Evolutionary conservation across 2,888 invertebrate genomes (phyloP).

Genomic region (Caenorhabditis sp.): DNA sequence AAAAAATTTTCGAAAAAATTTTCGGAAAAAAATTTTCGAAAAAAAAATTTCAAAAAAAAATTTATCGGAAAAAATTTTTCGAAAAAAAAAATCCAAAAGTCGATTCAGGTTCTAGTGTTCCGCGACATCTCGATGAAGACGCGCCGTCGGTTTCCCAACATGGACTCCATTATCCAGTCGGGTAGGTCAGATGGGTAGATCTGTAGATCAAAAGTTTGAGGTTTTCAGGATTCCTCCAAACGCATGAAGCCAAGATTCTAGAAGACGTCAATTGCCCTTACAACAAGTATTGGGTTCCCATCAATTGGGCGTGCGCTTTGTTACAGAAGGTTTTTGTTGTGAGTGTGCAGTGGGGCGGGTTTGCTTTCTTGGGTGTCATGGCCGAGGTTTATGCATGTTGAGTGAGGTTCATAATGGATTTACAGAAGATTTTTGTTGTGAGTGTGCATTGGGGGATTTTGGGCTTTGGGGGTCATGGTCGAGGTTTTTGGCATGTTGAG

Average conservation of each 20-base stretch:
- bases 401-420: background rate
- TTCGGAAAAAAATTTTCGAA: too few relatives aligned
- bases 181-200: constrained; percentile 37
- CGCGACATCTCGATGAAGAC: constrained; percentile 78
- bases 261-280: constrained; percentile 69
- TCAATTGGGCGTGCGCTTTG: constrained; percentile 77
- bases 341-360: constrained; percentile 17
- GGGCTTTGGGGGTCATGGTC: background rate
- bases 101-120: constrained; percentile 74
- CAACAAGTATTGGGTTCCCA: constrained; percentile 81
- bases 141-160: constrained; percentile 75
- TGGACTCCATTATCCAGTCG: constrained; percentile 71
- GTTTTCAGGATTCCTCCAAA: constrained; percentile 75
- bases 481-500: too few relatives aligned
- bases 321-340: constrained; percentile 53
- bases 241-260: constrained; percentile 72
- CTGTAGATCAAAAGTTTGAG: background rate
- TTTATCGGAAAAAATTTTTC: too few relatives aligned
- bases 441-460: constrained; percentile 12
- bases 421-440: constrained; percentile 53
- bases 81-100: too few relatives aligned
- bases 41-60: too few relatives aligned
- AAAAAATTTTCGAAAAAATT: too few relatives aligned
- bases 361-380: background rate
- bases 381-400: background rate